Conservation (phyloP, 2,797 vertebrate genomes). For the Margarornis squamiger region DNA sequence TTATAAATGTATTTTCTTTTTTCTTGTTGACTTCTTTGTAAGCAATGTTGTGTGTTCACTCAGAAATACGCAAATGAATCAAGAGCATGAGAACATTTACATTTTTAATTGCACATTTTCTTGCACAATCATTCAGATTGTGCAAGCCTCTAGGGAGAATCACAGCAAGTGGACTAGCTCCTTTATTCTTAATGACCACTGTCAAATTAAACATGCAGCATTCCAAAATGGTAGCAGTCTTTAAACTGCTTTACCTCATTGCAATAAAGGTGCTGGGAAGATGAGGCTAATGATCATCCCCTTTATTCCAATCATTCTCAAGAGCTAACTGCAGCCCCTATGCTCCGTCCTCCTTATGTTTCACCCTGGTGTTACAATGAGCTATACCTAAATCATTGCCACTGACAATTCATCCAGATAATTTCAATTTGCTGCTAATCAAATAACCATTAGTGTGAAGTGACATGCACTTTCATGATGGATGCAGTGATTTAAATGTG, state of each 20-base stretch:
- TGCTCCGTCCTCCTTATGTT: not conserved
- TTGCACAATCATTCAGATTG: not conserved
- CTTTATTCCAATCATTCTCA: not conserved
- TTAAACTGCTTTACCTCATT: not conserved
- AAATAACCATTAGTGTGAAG: conserved; percentile 30
- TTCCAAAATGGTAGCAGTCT: not conserved
- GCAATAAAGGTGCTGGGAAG: not conserved
- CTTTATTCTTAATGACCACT: conserved; percentile 18
- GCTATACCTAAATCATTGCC: not conserved
- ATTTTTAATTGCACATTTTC: conserved; percentile 31
- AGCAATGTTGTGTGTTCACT: not conserved
- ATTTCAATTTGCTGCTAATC: conserved; percentile 51
- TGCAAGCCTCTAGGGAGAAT: not conserved
- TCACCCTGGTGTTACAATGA: not conserved
- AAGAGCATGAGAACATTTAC: not conserved
- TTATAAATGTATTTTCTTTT: not conserved
- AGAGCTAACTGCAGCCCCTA: not conserved
- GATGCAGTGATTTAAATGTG: not conserved
- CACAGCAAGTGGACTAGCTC: not conserved
- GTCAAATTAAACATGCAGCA: not conserved
- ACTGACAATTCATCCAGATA: conserved; percentile 13
- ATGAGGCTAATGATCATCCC: not conserved
- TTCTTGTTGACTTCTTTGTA: not conserved
- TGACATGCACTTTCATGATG: not conserved
- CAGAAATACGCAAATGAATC: not conserved